A percentile compares a stretch with the other conserved stretches of the same genome.
These are phyloP conservation scores for Melanerpes formicivorus DNA, from an alignment of 2,113 vertebrate species.

Conservation along the genomic window DNA sequence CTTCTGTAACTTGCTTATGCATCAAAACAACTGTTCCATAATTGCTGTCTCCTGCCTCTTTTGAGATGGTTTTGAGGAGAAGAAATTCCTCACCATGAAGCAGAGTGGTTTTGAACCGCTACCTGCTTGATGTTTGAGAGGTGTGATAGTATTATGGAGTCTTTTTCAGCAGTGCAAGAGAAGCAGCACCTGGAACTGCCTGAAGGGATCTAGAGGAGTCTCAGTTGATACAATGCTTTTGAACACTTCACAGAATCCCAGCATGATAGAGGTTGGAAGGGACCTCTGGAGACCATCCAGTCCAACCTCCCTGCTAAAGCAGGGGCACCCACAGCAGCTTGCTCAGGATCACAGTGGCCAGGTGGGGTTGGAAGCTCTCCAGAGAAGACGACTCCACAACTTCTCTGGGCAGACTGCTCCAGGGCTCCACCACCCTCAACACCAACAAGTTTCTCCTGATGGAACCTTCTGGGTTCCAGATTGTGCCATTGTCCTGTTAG, in stretches of 20 bases:
- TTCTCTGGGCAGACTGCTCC: too few species aligned
- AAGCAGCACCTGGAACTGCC: background rate
- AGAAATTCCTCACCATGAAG: background rate
- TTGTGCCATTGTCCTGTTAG: too few species aligned
- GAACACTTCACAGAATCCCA: background rate
- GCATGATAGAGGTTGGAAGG: too few species aligned
- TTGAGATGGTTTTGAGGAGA: background rate
- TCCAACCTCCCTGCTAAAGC: too few species aligned
- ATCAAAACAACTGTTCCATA: rapidly evolving
- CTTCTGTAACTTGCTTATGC: background rate
- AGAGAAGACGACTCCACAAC: too few species aligned
- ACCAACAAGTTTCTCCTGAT: too few species aligned
- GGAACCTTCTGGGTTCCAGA: too few species aligned
- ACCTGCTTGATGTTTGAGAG: background rate
- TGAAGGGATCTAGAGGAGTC: background rate
- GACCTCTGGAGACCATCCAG: too few species aligned
- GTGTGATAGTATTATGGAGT: background rate
- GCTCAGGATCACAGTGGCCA: too few species aligned
- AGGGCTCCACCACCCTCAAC: too few species aligned
- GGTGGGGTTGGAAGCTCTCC: too few species aligned
- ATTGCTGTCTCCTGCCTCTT: background rate
- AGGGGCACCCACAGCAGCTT: too few species aligned
- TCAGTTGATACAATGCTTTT: background rate
- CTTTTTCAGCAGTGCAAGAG: background rate
- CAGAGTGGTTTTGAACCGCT: background rate